phyloP scores from a whole-genome alignment of 2,888 invertebrate species.

The Brachylomia viminalis region DNA sequence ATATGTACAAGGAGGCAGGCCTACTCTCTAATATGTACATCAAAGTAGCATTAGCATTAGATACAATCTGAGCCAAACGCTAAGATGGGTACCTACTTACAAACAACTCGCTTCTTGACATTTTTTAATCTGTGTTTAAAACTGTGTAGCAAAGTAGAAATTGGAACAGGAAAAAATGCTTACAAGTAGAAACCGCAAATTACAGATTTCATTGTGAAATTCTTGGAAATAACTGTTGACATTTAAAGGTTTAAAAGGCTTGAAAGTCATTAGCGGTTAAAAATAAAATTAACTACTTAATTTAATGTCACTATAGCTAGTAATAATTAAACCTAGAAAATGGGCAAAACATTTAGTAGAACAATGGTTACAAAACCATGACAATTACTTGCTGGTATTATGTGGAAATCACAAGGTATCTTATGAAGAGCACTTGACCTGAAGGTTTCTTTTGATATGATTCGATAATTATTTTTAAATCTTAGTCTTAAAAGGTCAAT shows the following conservation, averaged over 20 bases:
- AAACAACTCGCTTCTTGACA: neutral
- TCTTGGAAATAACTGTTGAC: constrained; percentile 30
- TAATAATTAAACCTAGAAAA: constrained; percentile 32
- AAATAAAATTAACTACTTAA: constrained; percentile 10
- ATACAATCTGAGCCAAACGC: neutral
- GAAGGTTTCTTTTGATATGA: too few relatives aligned
- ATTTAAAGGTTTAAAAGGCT: constrained; percentile 9
- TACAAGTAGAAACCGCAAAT: constrained; percentile 6
- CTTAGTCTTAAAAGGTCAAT: neutral
- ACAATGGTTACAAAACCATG: constrained; percentile 48
- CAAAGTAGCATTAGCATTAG: neutral
- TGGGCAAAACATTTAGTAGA: constrained; percentile 23
- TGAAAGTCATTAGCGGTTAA: neutral
- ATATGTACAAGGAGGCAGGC: too few relatives aligned
- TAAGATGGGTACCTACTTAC: neutral
- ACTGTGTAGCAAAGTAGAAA: neutral
- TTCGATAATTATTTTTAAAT: neutral
- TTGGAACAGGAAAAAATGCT: constrained; percentile 30
- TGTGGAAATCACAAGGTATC: constrained; percentile 46
- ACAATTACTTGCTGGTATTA: constrained; percentile 42
- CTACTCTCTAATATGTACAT: too few relatives aligned
- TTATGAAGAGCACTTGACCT: constrained; percentile 11
- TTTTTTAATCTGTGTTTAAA: neutral
- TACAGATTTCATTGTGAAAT: neutral
- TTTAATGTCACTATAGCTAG: neutral